Conservation (phyloP, 2,113 vertebrate species). For the Irena cyanogastra region DNA sequence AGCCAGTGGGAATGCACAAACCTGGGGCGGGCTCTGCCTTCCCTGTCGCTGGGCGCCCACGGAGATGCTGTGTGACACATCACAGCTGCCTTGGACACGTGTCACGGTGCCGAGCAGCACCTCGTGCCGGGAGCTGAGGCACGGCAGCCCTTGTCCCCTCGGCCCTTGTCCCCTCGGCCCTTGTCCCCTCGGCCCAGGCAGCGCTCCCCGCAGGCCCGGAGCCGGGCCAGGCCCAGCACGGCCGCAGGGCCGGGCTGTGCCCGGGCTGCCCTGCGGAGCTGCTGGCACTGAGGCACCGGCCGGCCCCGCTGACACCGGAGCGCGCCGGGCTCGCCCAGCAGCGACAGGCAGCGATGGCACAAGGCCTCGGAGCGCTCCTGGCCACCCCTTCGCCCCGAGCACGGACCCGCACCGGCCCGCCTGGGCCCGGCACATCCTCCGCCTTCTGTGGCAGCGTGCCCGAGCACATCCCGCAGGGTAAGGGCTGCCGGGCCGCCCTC, state of each 20-base stretch:
- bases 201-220: too few species aligned
- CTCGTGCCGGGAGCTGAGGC: too few species aligned
- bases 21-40: background rate
- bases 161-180: background rate
- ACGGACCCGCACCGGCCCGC: too few species aligned
- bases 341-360: background rate
- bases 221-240: background rate
- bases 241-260: background rate
- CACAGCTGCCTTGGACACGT: background rate
- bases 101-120: background rate
- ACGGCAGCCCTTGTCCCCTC: too few species aligned
- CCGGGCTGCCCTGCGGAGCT: background rate
- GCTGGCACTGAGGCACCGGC: background rate
- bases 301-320: background rate
- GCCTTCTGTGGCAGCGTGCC: too few species aligned
- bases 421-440: too few species aligned
- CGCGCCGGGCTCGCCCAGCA: background rate
- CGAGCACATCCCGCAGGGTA: background rate
- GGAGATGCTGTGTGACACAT: background rate
- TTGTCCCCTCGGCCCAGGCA: background rate
- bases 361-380: fast-evolving
- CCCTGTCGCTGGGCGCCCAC: fast-evolving
- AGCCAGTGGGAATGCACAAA: background rate
- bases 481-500: background rate
- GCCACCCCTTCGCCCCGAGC: too few species aligned